Conservation (phyloP, 2,888 invertebrate genomes). For the Drosophila histrio region DNA sequence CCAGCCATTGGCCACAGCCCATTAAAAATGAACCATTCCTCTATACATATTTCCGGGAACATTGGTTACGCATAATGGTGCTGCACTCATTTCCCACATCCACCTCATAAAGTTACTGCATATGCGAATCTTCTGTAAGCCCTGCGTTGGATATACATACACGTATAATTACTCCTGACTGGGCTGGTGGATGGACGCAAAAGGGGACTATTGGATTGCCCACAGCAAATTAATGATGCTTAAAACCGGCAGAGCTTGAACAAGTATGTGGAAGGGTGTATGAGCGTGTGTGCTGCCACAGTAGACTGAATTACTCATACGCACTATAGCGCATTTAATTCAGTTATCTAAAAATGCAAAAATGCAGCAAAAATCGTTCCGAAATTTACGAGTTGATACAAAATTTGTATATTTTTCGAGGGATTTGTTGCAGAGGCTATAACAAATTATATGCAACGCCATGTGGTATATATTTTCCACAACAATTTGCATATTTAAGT, state of each 20-base stretch:
- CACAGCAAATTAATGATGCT: slow-evolving; percentile 71
- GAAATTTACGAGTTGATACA: slow-evolving; percentile 7
- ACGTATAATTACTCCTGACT: slow-evolving; percentile 68
- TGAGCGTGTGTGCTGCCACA: slow-evolving; percentile 5
- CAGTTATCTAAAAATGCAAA: slow-evolving; percentile 39
- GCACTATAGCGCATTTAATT: slow-evolving; percentile 63
- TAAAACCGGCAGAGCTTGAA: slow-evolving; percentile 40
- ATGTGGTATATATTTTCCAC: neutral
- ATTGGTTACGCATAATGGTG: slow-evolving; percentile 14
- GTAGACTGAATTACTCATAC: slow-evolving; percentile 66
- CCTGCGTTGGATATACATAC: slow-evolving; percentile 28
- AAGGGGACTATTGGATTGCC: slow-evolving; percentile 13
- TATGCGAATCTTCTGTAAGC: slow-evolving; percentile 19
- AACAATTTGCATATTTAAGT: neutral
- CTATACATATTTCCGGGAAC: slow-evolving; percentile 12
- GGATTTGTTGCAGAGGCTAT: slow-evolving; percentile 6
- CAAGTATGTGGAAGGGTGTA: slow-evolving; percentile 24
- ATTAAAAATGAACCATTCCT: slow-evolving; percentile 52
- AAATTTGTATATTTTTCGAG: slow-evolving; percentile 41
- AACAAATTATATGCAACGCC: neutral
- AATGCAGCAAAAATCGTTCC: slow-evolving; percentile 35
- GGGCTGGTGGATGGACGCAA: neutral
- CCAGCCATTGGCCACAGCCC: slow-evolving; percentile 59
- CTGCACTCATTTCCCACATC: neutral
- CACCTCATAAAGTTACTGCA: slow-evolving; percentile 23